phyloP scores from a whole-genome alignment of 2,888 invertebrate species.

The Polydrusus cervinus region DNA sequence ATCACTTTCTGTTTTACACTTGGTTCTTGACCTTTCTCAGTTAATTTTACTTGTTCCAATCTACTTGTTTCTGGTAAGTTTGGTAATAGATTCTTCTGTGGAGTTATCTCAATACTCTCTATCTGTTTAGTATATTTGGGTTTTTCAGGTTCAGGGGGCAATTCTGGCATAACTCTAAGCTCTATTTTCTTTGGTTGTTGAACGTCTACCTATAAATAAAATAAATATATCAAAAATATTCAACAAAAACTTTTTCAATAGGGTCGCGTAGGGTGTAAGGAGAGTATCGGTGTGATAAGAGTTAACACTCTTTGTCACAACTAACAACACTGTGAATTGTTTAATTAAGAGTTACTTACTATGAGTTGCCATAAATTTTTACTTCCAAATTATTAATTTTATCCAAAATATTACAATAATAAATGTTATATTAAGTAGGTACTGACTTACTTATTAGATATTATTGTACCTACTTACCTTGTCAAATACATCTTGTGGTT shows the following conservation, averaged over 20 bases:
- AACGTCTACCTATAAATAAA: constrained; percentile 63
- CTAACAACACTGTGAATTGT: too few relatives aligned
- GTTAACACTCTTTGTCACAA: too few relatives aligned
- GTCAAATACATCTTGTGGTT: constrained; percentile 75
- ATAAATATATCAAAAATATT: not conserved
- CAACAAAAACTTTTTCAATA: too few relatives aligned
- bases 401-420: too few relatives aligned
- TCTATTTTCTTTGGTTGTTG: constrained; percentile 72
- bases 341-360: too few relatives aligned
- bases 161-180: constrained; percentile 71
- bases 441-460: too few relatives aligned
- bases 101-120: constrained; percentile 2
- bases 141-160: constrained; percentile 64
- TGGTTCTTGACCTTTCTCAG: not conserved
- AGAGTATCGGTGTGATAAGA: too few relatives aligned
- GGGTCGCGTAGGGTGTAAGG: too few relatives aligned
- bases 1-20: not conserved
- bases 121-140: not conserved
- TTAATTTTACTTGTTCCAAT: not conserved
- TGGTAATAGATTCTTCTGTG: too few relatives aligned
- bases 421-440: too few relatives aligned
- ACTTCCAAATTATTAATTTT: too few relatives aligned
- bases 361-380: too few relatives aligned
- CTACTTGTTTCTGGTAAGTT: not conserved
- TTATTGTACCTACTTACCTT: constrained; percentile 54